Conservation (phyloP, 35 echinoderm and acorn worm genomes). For the Lytechinus variegatus region DNA sequence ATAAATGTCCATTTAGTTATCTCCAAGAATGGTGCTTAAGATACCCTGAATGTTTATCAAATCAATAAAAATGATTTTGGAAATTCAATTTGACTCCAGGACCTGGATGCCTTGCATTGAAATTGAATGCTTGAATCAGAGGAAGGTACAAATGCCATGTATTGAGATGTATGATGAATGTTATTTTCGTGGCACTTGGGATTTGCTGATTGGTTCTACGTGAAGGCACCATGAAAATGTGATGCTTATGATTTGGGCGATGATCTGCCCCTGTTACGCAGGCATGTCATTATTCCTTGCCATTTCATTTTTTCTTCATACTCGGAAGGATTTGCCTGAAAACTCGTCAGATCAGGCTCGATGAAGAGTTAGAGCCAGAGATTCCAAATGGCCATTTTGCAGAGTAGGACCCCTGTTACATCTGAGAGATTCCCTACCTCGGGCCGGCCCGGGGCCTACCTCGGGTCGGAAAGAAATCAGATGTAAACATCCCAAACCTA, state of each 20-base stretch:
- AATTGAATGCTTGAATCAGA: background rate
- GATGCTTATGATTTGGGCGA: background rate
- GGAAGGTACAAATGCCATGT: background rate
- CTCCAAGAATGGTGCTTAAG: too few species aligned
- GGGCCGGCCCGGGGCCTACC: too few species aligned
- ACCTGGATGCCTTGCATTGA: background rate
- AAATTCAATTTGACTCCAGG: too few species aligned
- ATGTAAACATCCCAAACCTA: too few species aligned
- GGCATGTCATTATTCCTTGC: constrained; percentile 1
- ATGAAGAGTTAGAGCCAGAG: background rate
- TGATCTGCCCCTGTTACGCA: background rate
- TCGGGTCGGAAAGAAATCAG: too few species aligned
- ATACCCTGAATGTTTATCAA: too few species aligned
- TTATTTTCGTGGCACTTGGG: background rate
- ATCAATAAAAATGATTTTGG: too few species aligned
- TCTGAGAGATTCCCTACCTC: too few species aligned
- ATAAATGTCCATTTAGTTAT: too few species aligned
- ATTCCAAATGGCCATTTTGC: background rate
- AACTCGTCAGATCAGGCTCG: background rate
- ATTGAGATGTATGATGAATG: background rate
- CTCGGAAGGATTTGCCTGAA: background rate
- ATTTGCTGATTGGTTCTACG: background rate
- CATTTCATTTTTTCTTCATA: background rate
- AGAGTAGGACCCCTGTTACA: too few species aligned
- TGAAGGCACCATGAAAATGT: background rate